phyloP scores from a whole-genome alignment of 64 coral and sea anemone species.

The Montipora foliosa region DNA sequence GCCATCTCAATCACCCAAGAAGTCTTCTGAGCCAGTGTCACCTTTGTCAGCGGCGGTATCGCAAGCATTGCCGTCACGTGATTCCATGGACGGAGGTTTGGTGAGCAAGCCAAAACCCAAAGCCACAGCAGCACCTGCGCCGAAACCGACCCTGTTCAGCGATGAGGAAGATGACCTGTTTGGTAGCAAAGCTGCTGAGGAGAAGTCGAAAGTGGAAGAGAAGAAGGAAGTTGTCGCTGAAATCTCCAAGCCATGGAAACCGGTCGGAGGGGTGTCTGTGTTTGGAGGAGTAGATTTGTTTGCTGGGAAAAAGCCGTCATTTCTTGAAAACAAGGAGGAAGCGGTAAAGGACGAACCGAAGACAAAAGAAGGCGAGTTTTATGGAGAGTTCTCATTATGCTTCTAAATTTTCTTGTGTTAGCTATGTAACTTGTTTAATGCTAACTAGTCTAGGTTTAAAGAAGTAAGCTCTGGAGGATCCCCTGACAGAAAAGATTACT shows the following conservation, averaged over 20 bases:
- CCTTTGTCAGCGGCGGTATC: conserved; percentile 27
- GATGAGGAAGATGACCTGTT: conserved; percentile 93
- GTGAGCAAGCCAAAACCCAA: conserved; percentile 37
- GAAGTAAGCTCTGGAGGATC: no score
- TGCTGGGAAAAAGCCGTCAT: conserved; percentile 72
- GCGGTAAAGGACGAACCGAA: not conserved
- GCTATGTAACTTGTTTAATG: no score
- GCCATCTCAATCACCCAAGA: conserved; percentile 19
- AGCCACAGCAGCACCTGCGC: not conserved
- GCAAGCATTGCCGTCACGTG: not conserved
- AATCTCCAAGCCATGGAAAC: conserved; percentile 63
- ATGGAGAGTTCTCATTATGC: no score
- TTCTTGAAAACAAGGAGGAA: conserved; percentile 21
- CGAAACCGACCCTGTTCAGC: conserved; percentile 79
- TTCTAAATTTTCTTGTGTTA: no score
- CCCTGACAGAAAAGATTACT: no score
- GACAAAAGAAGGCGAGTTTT: conserved; percentile 25
- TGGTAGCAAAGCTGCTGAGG: conserved; percentile 34
- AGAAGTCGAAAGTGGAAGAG: conserved; percentile 23
- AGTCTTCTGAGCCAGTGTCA: conserved; percentile 18
- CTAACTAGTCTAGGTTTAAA: no score
- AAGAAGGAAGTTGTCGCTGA: conserved; percentile 23
- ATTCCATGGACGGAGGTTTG: not conserved
- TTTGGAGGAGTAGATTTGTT: conserved; percentile 91
- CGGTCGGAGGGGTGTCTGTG: conserved; percentile 72